Evolutionary conservation across 2,888 invertebrate species (phyloP).

Genomic region (Hoplodrina blanda): DNA sequence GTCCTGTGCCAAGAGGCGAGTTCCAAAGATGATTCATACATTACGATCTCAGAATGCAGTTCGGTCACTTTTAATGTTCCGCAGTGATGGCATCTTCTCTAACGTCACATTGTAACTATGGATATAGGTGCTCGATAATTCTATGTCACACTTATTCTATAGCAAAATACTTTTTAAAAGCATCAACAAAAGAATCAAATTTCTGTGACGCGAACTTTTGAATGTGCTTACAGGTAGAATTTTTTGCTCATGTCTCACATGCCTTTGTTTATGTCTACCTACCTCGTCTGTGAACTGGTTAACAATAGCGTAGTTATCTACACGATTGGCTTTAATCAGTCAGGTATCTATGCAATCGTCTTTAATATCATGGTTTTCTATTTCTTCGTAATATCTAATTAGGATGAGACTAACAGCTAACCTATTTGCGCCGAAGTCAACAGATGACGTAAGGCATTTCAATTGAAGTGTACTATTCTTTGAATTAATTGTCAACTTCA

Average conservation of each 20-base stretch:
- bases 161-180: constrained; percentile 68
- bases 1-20: constrained; percentile 81
- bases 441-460: constrained; percentile 58
- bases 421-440: constrained; percentile 50
- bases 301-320: constrained; percentile 68
- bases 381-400: constrained; percentile 52
- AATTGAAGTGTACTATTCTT: constrained; percentile 69
- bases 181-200: constrained; percentile 64
- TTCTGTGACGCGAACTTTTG: constrained; percentile 61
- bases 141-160: constrained; percentile 55
- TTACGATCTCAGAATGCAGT: constrained; percentile 83
- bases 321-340: constrained; percentile 63
- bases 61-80: constrained; percentile 79
- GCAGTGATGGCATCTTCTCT: constrained; percentile 73
- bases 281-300: constrained; percentile 69
- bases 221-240: constrained; percentile 75
- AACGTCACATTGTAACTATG: constrained; percentile 68
- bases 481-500: constrained; percentile 75
- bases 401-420: constrained; percentile 57
- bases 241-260: constrained; percentile 76
- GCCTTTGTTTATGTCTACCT: constrained; percentile 73
- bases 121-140: constrained; percentile 59
- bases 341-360: constrained; percentile 55
- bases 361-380: constrained; percentile 55
- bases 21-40: constrained; percentile 83